Evolutionary conservation across 2,888 invertebrate species (phyloP), one percentile per base, ranked within the genome.

Genomic region (Trypoxylon attenuatum): DNA sequence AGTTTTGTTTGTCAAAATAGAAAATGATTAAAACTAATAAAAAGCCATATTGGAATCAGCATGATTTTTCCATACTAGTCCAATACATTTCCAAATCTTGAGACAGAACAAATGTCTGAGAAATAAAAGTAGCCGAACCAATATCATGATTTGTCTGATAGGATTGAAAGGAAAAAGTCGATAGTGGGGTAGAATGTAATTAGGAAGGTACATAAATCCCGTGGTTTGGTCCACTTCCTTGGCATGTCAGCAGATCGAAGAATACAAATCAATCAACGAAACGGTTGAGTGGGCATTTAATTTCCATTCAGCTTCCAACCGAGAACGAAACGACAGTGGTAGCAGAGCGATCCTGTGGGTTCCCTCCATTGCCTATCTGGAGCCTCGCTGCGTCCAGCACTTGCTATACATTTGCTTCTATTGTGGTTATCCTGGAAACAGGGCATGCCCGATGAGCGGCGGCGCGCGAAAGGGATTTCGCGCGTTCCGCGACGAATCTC

Each of bases 241-340:
- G 76, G 60, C 67, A 68, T 74, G 71, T 68, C 76, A 76, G 74
- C 74, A 77, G 78, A 83, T 85, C 81, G 81, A 79, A 81, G 84
- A 83, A 83, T 86, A 84, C 84, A 84, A 86, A 87, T 86, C 86
- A 85, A 85, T 86, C 84, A 80, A 78, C 75, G 78, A 81, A 82
- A 84, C 84, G 84, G 84, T 77, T 79, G 84, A 85, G 79, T 82
- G 84, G 78, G 80, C 85, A 84, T 85, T 85, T 86, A 83, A 87
- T 87, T 87, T 86, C 84, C 84, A 85, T 83, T 80, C 82, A 66
- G 74, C 66, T 71, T 62, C 69, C 66, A 63, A 66, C 74, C 77
- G 58, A 47, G 43, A 43, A 10, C n/a, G 16, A 27, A 15, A 15
- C 25, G 18, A 2, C 25, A 13, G 15, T 15, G 5, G 16, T 5